These are phyloP conservation scores for Listrodromus nycthemerus DNA, from an alignment of 2,888 invertebrate species.

Conservation along the genomic window DNA sequence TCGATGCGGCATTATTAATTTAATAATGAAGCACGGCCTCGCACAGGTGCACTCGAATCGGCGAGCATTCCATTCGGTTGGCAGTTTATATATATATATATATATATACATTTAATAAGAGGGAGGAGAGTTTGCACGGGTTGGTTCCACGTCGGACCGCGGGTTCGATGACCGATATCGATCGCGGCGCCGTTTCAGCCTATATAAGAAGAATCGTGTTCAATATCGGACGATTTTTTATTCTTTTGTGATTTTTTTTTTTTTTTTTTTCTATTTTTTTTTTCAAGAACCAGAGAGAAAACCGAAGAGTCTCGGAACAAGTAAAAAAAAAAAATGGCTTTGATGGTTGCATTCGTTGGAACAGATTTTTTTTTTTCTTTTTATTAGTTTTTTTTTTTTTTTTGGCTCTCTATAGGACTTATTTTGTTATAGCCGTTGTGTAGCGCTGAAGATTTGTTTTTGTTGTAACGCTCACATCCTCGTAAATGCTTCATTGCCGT, in stretches of 20 bases:
- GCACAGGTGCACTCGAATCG: constrained; percentile 49
- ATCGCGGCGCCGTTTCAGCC: background rate
- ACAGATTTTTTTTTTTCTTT: background rate
- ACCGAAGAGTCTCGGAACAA: background rate
- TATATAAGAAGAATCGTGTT: background rate
- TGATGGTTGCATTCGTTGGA: constrained; percentile 6
- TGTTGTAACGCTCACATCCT: constrained; percentile 7
- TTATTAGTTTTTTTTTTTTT: background rate
- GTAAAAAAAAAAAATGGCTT: constrained; percentile 13
- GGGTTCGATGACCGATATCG: constrained; percentile 33
- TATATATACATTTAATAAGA: constrained; percentile 20
- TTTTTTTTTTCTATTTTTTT: background rate
- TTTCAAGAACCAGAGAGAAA: background rate
- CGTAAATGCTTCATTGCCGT: constrained; percentile 30
- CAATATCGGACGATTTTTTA: background rate
- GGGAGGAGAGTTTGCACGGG: background rate
- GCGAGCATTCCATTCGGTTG: constrained; percentile 30
- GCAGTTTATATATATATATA: constrained; percentile 3
- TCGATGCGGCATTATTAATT: constrained; percentile 53
- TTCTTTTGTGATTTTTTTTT: constrained; percentile 1
- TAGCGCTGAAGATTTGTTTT: constrained; percentile 18
- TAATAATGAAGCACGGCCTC: constrained; percentile 38
- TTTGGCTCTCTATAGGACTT: background rate
- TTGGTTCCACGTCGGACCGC: background rate
- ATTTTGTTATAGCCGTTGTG: constrained; percentile 1